Percentiles rank a stretch among this genome's conserved stretches.
phyloP scores from a whole-genome alignment of 2,888 invertebrate genomes.

The Lepidochitona cinerea region DNA sequence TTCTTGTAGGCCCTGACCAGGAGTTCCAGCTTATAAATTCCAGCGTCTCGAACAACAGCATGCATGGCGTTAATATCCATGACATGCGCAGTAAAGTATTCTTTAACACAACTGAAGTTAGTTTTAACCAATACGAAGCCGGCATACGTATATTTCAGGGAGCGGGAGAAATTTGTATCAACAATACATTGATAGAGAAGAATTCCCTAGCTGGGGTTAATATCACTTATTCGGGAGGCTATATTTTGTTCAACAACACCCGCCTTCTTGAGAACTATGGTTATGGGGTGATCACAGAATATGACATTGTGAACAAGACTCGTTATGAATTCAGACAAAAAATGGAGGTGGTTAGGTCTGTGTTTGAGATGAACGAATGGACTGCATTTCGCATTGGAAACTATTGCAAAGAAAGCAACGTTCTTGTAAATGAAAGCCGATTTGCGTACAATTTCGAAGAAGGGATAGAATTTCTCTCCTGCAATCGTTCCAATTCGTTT shows the following conservation, averaged over 20 bases:
- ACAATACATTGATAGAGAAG: constrained; percentile 88
- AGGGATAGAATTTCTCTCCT: constrained; percentile 86
- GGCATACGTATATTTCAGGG: constrained; percentile 92
- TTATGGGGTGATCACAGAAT: constrained; percentile 73
- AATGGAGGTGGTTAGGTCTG: constrained; percentile 82
- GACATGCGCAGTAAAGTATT: constrained; percentile 91
- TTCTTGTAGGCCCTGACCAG: constrained; percentile 54
- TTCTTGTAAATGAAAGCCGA: constrained; percentile 89
- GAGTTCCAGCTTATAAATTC: constrained; percentile 82
- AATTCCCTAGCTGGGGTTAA: constrained; percentile 86
- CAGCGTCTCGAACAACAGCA: constrained; percentile 89
- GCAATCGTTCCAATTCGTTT: constrained; percentile 76
- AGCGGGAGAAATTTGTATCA: constrained; percentile 94
- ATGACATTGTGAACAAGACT: constrained; percentile 60
- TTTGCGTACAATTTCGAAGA: constrained; percentile 86
- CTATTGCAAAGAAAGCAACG: constrained; percentile 78
- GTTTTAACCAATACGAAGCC: constrained; percentile 85
- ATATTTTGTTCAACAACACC: constrained; percentile 90
- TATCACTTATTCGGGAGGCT: constrained; percentile 95
- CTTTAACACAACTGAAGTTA: constrained; percentile 85
- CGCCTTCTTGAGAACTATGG: constrained; percentile 89
- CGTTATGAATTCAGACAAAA: constrained; percentile 49
- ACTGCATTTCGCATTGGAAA: constrained; percentile 93
- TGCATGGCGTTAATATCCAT: constrained; percentile 94
- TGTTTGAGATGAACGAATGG: constrained; percentile 88